Percentiles rank a stretch among this genome's conserved stretches.
Evolutionary conservation across 2,113 vertebrate genomes (phyloP).

Genomic region (Lophura nycthemera): DNA sequence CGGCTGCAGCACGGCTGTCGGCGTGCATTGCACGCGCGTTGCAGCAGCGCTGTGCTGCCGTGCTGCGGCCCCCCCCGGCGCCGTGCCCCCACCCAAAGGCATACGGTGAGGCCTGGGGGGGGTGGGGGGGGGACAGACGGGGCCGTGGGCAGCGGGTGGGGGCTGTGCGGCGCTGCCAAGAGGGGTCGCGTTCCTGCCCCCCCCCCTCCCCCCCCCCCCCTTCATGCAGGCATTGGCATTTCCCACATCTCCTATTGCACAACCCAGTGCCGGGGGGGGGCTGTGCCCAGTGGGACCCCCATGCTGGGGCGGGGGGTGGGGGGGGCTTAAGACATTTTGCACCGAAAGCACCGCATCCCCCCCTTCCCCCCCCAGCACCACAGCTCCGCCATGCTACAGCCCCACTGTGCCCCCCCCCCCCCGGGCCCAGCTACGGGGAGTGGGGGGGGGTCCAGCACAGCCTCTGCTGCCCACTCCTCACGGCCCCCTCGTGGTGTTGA

Average conservation of each 20-base stretch:
- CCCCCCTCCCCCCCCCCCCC: no score
- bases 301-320: background rate
- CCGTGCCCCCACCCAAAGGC: background rate
- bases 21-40: no score
- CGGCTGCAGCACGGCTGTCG: no score
- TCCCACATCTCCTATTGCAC: background rate
- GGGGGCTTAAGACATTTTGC: slow-evolving; percentile 77
- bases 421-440: no score
- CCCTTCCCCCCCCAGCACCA: background rate
- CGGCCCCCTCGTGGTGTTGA: no score
- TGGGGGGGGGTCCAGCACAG: no score
- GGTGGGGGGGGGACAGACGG: no score
- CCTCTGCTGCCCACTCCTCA: no score
- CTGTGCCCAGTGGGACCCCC: background rate
- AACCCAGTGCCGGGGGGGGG: background rate
- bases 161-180: background rate
- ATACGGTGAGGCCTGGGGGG: background rate
- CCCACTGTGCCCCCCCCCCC: background rate
- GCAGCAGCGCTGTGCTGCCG: no score
- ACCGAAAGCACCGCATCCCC: background rate
- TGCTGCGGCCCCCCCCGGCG: background rate
- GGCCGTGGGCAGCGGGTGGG: background rate
- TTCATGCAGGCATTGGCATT: background rate
- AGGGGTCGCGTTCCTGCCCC: no score
- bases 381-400: background rate